Percentiles rank a stretch among this genome's conserved stretches.
Conservation (phyloP, 2,888 invertebrate species). For the Orgyia antiqua region DNA sequence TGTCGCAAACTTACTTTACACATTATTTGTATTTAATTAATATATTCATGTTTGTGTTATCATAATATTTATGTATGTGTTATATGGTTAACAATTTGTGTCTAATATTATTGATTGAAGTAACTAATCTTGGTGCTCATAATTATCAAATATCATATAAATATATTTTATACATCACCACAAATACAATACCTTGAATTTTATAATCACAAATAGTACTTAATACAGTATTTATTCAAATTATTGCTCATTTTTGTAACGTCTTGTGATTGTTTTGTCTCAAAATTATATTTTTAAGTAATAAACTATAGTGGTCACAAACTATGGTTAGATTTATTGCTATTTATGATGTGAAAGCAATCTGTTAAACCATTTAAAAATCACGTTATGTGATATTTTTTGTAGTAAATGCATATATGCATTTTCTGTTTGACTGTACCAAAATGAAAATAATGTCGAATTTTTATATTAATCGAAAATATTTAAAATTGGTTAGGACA, state of each 20-base stretch:
- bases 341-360: too few relatives aligned
- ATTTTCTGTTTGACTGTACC: too few relatives aligned
- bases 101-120: conserved; percentile 2
- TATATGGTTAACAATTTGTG: conserved; percentile 1
- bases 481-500: too few relatives aligned
- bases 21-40: background rate
- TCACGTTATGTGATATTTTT: too few relatives aligned
- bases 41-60: background rate
- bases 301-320: conserved; percentile 13
- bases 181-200: conserved; percentile 9
- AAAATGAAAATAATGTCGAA: too few relatives aligned
- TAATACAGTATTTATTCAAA: background rate
- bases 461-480: too few relatives aligned
- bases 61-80: background rate
- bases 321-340: too few relatives aligned
- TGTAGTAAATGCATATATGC: too few relatives aligned
- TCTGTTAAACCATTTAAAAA: too few relatives aligned
- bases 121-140: conserved; percentile 8
- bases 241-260: conserved; percentile 14
- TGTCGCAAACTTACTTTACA: too few relatives aligned
- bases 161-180: background rate
- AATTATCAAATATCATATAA: background rate
- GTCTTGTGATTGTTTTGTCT: conserved; percentile 22
- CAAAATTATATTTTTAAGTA: conserved; percentile 19
- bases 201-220: conserved; percentile 1